Evolutionary conservation across 2,888 invertebrate genomes (phyloP).

Genomic region (Bibio marci): DNA sequence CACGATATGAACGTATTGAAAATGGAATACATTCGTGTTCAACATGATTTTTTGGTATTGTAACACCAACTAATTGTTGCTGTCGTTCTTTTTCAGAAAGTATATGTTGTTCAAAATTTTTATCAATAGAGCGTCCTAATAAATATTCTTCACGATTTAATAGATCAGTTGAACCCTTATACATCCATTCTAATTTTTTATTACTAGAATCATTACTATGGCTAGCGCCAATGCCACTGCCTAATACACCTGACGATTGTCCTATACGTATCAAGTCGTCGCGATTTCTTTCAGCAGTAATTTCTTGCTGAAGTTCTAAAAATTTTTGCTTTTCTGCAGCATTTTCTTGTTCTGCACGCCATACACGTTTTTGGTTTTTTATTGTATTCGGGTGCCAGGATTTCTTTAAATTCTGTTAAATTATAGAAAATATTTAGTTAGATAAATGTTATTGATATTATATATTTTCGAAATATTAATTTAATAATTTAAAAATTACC

Average conservation of each 20-base stretch:
- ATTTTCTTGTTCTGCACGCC: conserved; percentile 60
- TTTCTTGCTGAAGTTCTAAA: conserved; percentile 47
- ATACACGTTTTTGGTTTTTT: conserved; percentile 60
- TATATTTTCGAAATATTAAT: no score
- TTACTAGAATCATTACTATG: conserved; percentile 17
- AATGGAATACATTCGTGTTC: conserved; percentile 67
- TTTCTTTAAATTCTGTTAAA: conserved; percentile 50
- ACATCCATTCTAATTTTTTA: conserved; percentile 75
- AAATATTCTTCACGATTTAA: conserved; percentile 74
- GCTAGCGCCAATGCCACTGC: no score
- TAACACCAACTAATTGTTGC: conserved; percentile 20
- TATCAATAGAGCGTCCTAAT: conserved; percentile 65
- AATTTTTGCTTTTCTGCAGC: conserved; percentile 50
- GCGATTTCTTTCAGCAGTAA: conserved; percentile 44
- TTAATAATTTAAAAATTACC: no score
- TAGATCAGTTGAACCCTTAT: conserved; percentile 38
- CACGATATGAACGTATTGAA: conserved; percentile 37
- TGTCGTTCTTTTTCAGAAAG: conserved; percentile 34
- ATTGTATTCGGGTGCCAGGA: conserved; percentile 66
- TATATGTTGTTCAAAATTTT: conserved; percentile 50
- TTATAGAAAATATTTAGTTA: background rate
- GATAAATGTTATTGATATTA: no score
- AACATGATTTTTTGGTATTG: conserved; percentile 42
- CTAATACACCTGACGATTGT: conserved; percentile 33
- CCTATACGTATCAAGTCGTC: conserved; percentile 47